Base-by-base conservation (phyloP, 2,888 invertebrate genomes). In the Dryobotodes eremita region DNA sequence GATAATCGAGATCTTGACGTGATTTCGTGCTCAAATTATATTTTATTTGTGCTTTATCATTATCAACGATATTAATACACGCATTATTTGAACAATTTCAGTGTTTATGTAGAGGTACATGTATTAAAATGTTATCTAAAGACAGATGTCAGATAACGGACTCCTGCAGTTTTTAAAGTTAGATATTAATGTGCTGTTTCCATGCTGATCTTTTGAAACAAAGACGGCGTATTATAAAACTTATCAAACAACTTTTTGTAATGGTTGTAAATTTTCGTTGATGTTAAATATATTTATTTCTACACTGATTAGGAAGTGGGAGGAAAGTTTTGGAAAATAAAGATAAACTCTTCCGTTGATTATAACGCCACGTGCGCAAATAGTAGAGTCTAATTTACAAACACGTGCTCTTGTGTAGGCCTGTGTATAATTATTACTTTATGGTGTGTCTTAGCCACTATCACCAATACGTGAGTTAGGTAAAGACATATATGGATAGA, bases 71-170 rank as follows among this genome's bases (percentile, higher is more conserved):
- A 70, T 64, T 31, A 48, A 62, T 31, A 71, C 6, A 59, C 36
- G 13, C 11, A 53, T 42, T n/a, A 48, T 66, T 72, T 53, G 7
- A 31, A 46, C 2, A 50, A 50, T 42, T 15, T 55, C 20, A 48
- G 36, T 13, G n/a, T 64, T 11, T 64, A 8, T 31, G 6, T 20
- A 77, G 15, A 31, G 17, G 2, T 53, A 15, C 15, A 15, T 69
- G 7, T 61, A 57, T 76, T 71, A 71, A 15, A 74, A 69, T 17
- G n/a, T 71, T 82, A 82, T 84, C 83, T 85, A 64, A 77, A 77
- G 36, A 69, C 42, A 13, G 17, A 5, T 55, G 10, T 13, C 20
- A 75, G 86, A 86, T 86, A 82, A 69, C 15, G 86, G 72, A 46
- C 84, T 85, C 86, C 82, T 66, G 75, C 53, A 42, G 71, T 75